Conservation (phyloP, 2,113 vertebrate genomes). For the Corythornis vintsioides region DNA sequence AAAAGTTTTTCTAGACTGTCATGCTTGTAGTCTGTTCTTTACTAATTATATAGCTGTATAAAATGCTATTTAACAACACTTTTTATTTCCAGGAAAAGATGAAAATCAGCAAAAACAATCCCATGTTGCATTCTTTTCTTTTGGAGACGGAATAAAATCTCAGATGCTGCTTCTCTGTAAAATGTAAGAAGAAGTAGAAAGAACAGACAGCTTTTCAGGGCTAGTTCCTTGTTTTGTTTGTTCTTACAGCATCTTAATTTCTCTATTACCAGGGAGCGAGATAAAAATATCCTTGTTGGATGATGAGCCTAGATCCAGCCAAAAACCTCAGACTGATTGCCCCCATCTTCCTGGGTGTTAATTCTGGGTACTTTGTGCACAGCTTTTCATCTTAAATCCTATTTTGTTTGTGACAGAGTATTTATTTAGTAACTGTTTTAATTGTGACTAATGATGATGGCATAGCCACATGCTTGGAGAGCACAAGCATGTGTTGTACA, state of each 20-base stretch:
- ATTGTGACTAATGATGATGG: slow-evolving; percentile 25
- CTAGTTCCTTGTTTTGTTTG: neutral
- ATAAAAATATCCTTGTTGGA: slow-evolving; percentile 8
- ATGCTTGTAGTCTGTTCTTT: neutral
- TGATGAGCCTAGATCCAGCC: neutral
- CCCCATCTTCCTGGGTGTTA: neutral
- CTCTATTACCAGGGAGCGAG: neutral
- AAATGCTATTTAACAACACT: neutral
- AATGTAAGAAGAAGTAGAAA: neutral
- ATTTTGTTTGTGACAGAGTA: slow-evolving; percentile 13
- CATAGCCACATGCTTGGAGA: neutral
- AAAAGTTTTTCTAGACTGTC: neutral
- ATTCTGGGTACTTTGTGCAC: slow-evolving; percentile 16
- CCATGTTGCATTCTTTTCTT: neutral
- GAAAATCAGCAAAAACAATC: neutral
- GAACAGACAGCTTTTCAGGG: neutral
- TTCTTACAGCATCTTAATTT: neutral
- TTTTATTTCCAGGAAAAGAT: neutral
- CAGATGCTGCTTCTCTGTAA: neutral
- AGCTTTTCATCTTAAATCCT: slow-evolving; percentile 31
- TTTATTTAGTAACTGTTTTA: slow-evolving; percentile 35
- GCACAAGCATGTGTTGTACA: neutral
- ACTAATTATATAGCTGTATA: neutral
- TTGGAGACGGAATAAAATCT: neutral
- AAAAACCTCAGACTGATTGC: neutral